Conservation (phyloP, 2,113 vertebrate genomes). For the Noctilio leporinus region DNA sequence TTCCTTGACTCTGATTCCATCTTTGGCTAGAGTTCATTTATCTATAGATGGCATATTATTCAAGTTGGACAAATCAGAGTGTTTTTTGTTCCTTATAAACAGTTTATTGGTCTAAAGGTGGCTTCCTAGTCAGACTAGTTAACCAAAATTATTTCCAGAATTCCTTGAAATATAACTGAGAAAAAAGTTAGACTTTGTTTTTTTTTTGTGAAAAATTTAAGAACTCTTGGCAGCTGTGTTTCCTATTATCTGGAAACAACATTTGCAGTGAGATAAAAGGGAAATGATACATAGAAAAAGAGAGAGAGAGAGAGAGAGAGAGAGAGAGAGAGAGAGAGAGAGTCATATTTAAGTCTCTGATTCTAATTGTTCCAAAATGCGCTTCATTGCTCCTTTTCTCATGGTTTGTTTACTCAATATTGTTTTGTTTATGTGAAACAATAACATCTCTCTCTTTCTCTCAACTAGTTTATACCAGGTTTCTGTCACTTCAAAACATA, state of each 20-base stretch:
- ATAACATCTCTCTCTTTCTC: neutral
- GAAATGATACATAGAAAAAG: neutral
- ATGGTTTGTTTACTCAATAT: neutral
- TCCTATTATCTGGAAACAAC: neutral
- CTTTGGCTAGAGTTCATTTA: neutral
- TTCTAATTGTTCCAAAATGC: neutral
- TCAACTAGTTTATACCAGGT: neutral
- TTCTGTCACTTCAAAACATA: neutral
- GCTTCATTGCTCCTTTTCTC: neutral
- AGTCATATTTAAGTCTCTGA: neutral
- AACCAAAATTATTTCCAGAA: neutral
- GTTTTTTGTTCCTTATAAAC: neutral
- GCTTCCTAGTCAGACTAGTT: neutral
- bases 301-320: neutral
- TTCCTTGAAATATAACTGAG: slow-evolving; percentile 18
- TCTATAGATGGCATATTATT: neutral
- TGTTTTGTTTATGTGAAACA: neutral
- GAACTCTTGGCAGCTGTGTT: neutral
- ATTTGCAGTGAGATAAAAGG: neutral
- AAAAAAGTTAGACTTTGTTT: neutral
- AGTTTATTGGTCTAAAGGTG: neutral
- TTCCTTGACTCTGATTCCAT: neutral
- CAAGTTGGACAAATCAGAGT: neutral
- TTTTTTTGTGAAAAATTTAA: neutral
- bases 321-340: neutral